Evolutionary conservation across 2,113 vertebrate genomes (phyloP), one percentile per base, ranked within the genome.

Genomic region (Sphyrna mokarran): DNA sequence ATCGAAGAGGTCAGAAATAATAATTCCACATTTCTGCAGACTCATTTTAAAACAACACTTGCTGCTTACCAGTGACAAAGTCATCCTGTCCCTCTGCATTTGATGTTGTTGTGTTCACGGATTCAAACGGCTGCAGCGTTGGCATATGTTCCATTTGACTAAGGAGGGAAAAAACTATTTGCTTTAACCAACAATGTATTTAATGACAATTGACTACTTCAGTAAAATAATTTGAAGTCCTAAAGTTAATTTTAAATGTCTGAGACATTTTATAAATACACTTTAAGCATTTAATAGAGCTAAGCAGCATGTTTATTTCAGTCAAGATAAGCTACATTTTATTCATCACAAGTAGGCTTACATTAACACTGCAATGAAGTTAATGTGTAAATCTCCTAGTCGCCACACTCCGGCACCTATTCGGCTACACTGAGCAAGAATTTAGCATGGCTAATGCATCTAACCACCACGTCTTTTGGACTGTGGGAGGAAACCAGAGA

Each of bases 71-170:
- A 70, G 94, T 72, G 68, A 95, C 94, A 48, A 95, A 54, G 68
- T 95, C 93, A 16, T 72, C 68, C 54, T 95, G 94, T 48, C 94
- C 94, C 54, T 95, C 94, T 72, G 94, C 33, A 23, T 72, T 95
- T 43, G 66, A 48, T 48, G 68, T 54, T 72, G 68, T 37, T 37
- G 89, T 93, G 22, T 95, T 95, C 68, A 95, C 48, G 40, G 94
- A 43, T 72, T 95, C 94, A 48, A 95, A 43, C 26, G 94, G 40
- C 40, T 95, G 94, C 43, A 95, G 68, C 22, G 48, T 72, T 95
- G 91, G 91, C 66, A 94, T 68, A 40, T 94, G 91, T 68, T 72
- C 94, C 94, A 72, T 95, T 95, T 95, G 94, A 72, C 94, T 95
- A 29, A 54, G 69, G 63, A 20, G 5, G 4, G 22, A 54, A 37